Percentiles rank a stretch among this genome's conserved stretches.
Evolutionary conservation across 1,140 invertebrate genomes (phyloP).

Genomic region (Drosophila lowei): DNA sequence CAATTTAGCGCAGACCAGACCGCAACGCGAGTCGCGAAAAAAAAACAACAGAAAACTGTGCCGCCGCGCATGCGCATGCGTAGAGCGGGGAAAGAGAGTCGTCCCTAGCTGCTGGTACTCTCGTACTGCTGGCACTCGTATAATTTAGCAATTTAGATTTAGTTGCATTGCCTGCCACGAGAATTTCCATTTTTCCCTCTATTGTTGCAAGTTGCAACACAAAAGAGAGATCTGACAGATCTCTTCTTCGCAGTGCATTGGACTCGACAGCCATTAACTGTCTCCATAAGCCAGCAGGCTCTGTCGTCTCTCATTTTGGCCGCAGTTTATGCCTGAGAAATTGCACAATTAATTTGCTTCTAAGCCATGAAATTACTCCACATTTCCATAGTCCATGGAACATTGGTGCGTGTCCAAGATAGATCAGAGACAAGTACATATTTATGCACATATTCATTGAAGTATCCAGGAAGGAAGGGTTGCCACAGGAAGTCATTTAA

Average conservation of each 20-base stretch:
- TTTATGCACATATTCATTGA: constrained; percentile 15
- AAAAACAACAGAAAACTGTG: constrained; percentile 57
- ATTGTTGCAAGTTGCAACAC: constrained; percentile 28
- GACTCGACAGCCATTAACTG: neutral
- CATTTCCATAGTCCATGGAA: constrained; percentile 19
- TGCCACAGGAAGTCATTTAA: too few relatives aligned
- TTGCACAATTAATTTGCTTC: constrained; percentile 28
- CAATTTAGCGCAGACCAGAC: constrained; percentile 71
- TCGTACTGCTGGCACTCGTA: constrained; percentile 30
- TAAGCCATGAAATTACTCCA: constrained; percentile 52
- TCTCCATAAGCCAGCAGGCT: constrained; percentile 13
- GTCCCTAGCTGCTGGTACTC: neutral
- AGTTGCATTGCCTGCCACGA: constrained; percentile 20
- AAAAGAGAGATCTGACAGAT: too few relatives aligned
- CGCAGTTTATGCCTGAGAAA: constrained; percentile 40
- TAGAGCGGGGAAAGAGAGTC: constrained; percentile 8
- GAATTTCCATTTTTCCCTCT: constrained; percentile 18
- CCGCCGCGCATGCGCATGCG: constrained; percentile 51
- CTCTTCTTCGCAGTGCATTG: constrained; percentile 38
- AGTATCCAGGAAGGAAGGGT: too few relatives aligned
- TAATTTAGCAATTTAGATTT: constrained; percentile 72
- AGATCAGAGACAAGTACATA: constrained; percentile 16
- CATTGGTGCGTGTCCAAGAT: constrained; percentile 38
- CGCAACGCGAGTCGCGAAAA: constrained; percentile 58
- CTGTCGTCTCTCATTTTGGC: constrained; percentile 14